Percentiles rank a stretch among this genome's conserved stretches.
These are phyloP conservation scores for Helostoma temminkii DNA, from an alignment of 2,797 vertebrate species.

Conservation along the genomic window DNA sequence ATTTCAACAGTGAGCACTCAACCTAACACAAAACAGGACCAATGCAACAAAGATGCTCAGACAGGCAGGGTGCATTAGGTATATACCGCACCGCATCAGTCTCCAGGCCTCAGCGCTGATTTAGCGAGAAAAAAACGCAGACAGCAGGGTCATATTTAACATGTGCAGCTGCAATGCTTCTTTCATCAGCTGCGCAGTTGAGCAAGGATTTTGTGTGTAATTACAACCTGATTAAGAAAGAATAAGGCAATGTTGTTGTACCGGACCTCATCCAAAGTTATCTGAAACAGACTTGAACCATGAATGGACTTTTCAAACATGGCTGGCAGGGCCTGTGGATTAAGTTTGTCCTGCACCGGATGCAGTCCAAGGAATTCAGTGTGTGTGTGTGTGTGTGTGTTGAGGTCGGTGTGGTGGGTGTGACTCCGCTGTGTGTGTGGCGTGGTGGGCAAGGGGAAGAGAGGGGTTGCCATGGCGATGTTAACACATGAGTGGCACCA, in stretches of 20 bases:
- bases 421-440: constrained; percentile 74
- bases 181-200: constrained; percentile 37
- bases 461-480: constrained; percentile 87
- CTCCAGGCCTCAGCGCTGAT: constrained; percentile 36
- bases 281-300: constrained; percentile 61
- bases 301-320: constrained; percentile 75
- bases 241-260: constrained; percentile 24
- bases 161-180: constrained; percentile 31
- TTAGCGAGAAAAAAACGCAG: constrained; percentile 39
- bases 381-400: constrained; percentile 60
- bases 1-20: constrained; percentile 44
- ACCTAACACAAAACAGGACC: constrained; percentile 55
- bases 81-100: constrained; percentile 11
- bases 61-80: constrained; percentile 28
- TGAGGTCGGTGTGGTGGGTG: constrained; percentile 79
- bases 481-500: constrained; percentile 89
- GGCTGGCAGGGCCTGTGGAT: constrained; percentile 66
- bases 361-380: constrained; percentile 68
- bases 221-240: constrained; percentile 4
- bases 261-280: constrained; percentile 66
- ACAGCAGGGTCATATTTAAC: constrained; percentile 50
- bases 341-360: constrained; percentile 74
- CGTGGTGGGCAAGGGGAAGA: constrained; percentile 84
- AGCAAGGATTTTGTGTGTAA: constrained; percentile 18
- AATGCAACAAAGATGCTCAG: constrained; percentile 48